These are phyloP conservation scores for Diorhabda elongata DNA, from an alignment of 1,140 invertebrate species.

Conservation along the genomic window DNA sequence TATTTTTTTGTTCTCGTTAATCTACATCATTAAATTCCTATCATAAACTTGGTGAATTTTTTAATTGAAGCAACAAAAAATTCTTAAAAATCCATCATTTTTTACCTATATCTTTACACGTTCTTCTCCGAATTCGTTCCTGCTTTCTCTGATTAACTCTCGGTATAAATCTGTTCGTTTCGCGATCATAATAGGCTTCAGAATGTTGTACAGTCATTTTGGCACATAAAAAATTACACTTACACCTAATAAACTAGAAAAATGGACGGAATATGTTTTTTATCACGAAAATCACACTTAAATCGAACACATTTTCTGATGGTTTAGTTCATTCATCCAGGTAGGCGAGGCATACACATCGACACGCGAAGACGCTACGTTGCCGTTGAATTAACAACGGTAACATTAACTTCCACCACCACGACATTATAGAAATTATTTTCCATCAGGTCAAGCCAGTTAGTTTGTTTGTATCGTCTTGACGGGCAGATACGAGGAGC, in stretches of 20 bases:
- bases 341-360: conserved; percentile 5
- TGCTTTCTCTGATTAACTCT: not conserved
- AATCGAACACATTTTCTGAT: not conserved
- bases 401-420: not conserved
- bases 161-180: not conserved
- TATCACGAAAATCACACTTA: not conserved
- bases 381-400: conserved; percentile 4
- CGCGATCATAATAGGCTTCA: not conserved
- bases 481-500: not conserved
- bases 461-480: not conserved
- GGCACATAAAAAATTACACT: not conserved
- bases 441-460: not conserved
- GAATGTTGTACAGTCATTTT: not conserved
- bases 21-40: not conserved
- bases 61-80: not conserved
- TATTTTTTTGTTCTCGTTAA: not conserved
- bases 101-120: not conserved
- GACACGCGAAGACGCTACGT: not conserved
- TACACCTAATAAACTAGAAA: not conserved
- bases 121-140: not conserved
- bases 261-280: not conserved
- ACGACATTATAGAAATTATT: not conserved
- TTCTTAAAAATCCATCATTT: not conserved
- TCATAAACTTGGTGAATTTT: not conserved
- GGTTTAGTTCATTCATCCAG: not conserved